phyloP scores from a whole-genome alignment of 2,797 vertebrate species.

The Gambusia yucatana region DNA sequence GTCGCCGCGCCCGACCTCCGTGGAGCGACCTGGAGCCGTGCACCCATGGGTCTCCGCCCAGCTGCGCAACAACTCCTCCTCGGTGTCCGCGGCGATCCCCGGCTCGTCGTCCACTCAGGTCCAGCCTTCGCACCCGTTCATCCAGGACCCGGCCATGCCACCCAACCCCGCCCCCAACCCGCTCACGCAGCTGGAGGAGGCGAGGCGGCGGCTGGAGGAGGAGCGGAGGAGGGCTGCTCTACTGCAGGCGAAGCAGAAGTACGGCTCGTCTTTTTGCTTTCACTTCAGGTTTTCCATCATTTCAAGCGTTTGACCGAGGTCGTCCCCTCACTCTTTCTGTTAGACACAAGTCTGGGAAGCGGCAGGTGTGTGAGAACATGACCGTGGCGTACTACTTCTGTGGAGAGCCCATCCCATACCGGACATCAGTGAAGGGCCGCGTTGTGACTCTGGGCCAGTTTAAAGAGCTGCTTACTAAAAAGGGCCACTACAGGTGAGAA shows the following conservation, averaged over 20 bases:
- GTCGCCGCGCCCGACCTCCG: constrained; percentile 83
- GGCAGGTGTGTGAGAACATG: constrained; percentile 87
- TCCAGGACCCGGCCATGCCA: constrained; percentile 97
- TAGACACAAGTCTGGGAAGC: constrained; percentile 90
- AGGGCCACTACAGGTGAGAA: constrained; percentile 93
- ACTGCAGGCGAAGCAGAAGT: constrained; percentile 90
- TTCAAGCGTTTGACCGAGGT: neutral
- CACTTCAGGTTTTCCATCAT: neutral
- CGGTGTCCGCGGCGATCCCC: constrained; percentile 56
- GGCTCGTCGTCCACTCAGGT: constrained; percentile 73
- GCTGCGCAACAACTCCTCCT: constrained; percentile 85
- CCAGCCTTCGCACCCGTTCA: constrained; percentile 95
- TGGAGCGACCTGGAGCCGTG: constrained; percentile 88
- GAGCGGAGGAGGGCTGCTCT: constrained; percentile 88
- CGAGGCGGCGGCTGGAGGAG: constrained; percentile 90
- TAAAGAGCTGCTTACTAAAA: constrained; percentile 98
- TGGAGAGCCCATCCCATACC: constrained; percentile 94
- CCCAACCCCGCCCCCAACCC: constrained; percentile 94
- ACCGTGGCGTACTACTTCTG: constrained; percentile 97
- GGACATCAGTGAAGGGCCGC: constrained; percentile 90
- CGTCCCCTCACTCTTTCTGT: neutral
- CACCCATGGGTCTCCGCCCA: constrained; percentile 93
- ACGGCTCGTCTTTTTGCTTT: neutral
- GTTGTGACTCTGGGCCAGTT: constrained; percentile 95
- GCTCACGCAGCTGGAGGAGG: constrained; percentile 94